These are phyloP conservation scores for Dryocosmus kuriphilus DNA, from an alignment of 2,888 invertebrate genomes.

Conservation along the genomic window DNA sequence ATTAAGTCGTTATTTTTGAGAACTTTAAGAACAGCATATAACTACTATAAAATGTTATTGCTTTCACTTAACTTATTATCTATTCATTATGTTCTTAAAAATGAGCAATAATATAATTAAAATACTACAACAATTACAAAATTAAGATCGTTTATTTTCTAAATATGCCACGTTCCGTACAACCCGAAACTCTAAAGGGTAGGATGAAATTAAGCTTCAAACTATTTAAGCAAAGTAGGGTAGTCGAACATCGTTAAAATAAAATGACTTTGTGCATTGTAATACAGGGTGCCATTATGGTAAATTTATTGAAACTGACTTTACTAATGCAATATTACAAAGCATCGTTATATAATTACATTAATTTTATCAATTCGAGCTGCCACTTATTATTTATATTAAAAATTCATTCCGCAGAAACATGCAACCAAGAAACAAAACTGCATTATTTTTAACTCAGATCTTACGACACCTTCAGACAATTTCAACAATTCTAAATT, in stretches of 20 bases:
- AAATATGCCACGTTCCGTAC: not conserved
- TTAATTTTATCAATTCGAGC: not conserved
- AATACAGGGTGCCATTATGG: not conserved
- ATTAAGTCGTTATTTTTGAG: too few species aligned
- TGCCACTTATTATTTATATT: not conserved
- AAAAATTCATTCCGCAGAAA: too few species aligned
- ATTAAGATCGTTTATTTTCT: not conserved
- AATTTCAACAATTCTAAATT: too few species aligned
- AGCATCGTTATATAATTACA: not conserved
- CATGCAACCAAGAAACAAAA: too few species aligned
- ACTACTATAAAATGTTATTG: too few species aligned
- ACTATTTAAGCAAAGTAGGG: constrained; percentile 28
- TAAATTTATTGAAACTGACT: constrained; percentile 14
- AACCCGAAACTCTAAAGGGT: not conserved
- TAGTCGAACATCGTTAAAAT: not conserved
- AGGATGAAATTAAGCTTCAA: constrained; percentile 11
- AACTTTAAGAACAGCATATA: too few species aligned
- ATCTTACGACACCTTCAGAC: too few species aligned
- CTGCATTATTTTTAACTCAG: too few species aligned
- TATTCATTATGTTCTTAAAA: too few species aligned
- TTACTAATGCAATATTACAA: not conserved
- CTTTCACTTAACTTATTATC: too few species aligned
- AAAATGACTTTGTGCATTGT: constrained; percentile 8
- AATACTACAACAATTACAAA: too few species aligned
- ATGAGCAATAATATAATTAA: too few species aligned